Evolutionary conservation across 92 coral and sea anemone species (phyloP).

Genomic region (Parazoanthus atlanticus): DNA sequence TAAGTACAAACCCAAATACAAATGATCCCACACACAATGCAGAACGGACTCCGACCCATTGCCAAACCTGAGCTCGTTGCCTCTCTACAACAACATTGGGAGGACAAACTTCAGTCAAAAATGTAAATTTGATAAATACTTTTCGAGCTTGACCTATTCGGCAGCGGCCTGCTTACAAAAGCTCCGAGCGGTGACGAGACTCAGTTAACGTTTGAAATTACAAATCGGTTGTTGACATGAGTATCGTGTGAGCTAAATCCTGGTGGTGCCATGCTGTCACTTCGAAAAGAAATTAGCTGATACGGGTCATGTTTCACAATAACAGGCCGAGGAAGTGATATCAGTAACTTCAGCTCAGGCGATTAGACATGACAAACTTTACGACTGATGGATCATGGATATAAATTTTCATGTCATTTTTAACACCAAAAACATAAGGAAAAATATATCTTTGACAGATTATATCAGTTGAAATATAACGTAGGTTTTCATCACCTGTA

Average conservation of each 20-base stretch:
- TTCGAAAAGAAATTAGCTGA: neutral
- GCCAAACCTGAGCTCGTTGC: neutral
- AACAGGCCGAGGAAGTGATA: slow-evolving; percentile 26
- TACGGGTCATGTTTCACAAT: slow-evolving; percentile 41
- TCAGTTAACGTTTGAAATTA: neutral
- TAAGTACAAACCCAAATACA: neutral
- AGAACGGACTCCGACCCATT: neutral
- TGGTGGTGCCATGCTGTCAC: neutral
- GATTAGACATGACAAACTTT: neutral
- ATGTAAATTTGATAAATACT: neutral
- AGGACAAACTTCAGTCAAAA: neutral
- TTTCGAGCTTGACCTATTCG: neutral
- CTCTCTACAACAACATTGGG: neutral
- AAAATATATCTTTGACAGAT: too few relatives aligned
- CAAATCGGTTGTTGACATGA: slow-evolving; percentile 18
- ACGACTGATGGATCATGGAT: too few relatives aligned
- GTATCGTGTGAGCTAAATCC: slow-evolving; percentile 8
- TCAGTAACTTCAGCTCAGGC: neutral
- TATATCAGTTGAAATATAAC: too few relatives aligned
- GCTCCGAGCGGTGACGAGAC: neutral
- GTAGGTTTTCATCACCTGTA: too few relatives aligned
- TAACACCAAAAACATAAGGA: too few relatives aligned
- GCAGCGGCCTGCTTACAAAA: neutral
- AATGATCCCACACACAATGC: slow-evolving; percentile 10
- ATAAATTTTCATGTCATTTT: neutral